Conservation (phyloP, 2,113 vertebrate genomes). For the Galemys pyrenaicus region DNA sequence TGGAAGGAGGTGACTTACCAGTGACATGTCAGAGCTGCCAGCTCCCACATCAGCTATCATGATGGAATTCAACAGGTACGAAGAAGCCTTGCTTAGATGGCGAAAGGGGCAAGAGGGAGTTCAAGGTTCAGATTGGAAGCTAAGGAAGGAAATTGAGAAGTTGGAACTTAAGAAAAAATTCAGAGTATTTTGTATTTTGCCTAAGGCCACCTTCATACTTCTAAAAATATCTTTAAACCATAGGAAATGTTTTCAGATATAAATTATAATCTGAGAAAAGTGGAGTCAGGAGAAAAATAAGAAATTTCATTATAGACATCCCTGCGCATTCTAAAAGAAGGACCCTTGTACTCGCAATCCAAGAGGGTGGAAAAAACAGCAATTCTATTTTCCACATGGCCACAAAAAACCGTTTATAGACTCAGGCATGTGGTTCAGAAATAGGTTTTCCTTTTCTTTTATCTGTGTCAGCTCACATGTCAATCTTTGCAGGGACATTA, state of each 20-base stretch:
- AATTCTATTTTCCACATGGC: conserved; percentile 32
- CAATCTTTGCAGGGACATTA: not conserved
- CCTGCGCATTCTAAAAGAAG: conserved; percentile 18
- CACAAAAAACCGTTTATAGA: conserved; percentile 22
- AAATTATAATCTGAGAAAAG: conserved; percentile 22
- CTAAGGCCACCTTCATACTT: not conserved
- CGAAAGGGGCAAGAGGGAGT: not conserved
- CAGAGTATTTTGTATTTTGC: conserved; percentile 7
- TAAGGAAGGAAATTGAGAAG: not conserved
- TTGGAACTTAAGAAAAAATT: not conserved
- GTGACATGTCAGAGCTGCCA: not conserved
- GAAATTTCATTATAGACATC: not conserved
- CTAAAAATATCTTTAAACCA: conserved; percentile 19
- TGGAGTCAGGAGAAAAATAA: not conserved
- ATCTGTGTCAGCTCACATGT: conserved; percentile 20
- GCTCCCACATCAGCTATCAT: not conserved
- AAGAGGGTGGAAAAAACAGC: not conserved
- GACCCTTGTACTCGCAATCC: not conserved
- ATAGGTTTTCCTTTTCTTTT: conserved; percentile 47
- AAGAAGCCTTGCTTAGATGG: not conserved
- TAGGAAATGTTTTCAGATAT: conserved; percentile 58
- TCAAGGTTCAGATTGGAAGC: not conserved
- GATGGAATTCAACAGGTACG: not conserved
- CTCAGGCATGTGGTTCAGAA: not conserved
- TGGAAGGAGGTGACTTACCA: not conserved